Evolutionary conservation across 2,888 invertebrate species (phyloP), one percentile per base, ranked within the genome.

Genomic region (Tipula lateralis): DNA sequence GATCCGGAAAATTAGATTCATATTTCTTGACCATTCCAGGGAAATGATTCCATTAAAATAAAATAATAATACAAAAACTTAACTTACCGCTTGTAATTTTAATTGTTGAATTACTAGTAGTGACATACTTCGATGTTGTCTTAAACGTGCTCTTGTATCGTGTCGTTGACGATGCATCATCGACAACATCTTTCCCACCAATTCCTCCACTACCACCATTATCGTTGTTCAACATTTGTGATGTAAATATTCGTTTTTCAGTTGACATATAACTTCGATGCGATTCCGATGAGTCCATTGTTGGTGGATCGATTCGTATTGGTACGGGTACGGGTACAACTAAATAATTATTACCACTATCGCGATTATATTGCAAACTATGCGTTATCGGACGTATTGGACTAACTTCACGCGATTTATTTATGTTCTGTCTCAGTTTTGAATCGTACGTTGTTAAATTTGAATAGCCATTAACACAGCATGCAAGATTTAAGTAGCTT

Each of bases 401-500:
- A 0, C 94, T 94, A 0, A 93, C 93, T 88, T 94, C 94, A 83
- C 94, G 90, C 50, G 95, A 95, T 87, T 93, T 94, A 87, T 93
- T 93, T 84, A 94, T 93, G 84, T 95, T 94, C 88, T 95, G 95
- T 13, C 95, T 91, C 44, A 94, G 91, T 88, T 95, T 94, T 0
- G 96, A 95, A 89, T 96, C 95, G 92, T 96, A 97, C 85, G 96
- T 95, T 5, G 95, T 96, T 85, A 96, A 92, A 87, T 95, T 95
- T 4, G 96, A 95, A 89, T 97, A 97, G 2, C 97, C 97, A 91
- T 96, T 96, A 84, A 97, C 96, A 24, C 96, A 96, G 89, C 97
- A 96, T 84, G 97, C 96, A 86, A 97, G 91, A 87, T 96, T 96
- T 85, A 97, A 91, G 89, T 97, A 97, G 85, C 96, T 96, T 0